These are phyloP conservation scores for Chroicocephalus ridibundus DNA, from an alignment of 2,113 vertebrate genomes.

Conservation along the genomic window DNA sequence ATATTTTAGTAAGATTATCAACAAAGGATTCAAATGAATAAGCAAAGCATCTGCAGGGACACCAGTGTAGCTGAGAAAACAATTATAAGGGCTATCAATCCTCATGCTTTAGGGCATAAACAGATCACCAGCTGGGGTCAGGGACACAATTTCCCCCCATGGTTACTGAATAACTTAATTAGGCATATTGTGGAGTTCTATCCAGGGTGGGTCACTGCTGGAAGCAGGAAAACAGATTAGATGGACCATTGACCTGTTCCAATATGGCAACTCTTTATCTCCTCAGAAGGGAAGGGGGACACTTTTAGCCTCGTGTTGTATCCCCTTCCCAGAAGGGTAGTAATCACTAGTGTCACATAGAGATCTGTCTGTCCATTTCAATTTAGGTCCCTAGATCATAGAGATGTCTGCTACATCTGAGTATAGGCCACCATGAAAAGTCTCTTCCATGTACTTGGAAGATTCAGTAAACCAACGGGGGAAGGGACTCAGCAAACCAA, in stretches of 20 bases:
- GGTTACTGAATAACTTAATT: slow-evolving; percentile 62
- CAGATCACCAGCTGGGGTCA: slow-evolving; percentile 72
- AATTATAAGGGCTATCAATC: slow-evolving; percentile 70
- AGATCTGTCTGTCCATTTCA: neutral
- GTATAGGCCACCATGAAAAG: neutral
- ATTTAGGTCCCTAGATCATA: neutral
- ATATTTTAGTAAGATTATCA: slow-evolving; percentile 47
- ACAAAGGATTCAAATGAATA: slow-evolving; percentile 56
- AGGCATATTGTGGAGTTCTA: slow-evolving; percentile 40
- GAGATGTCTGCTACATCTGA: neutral
- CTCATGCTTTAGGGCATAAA: slow-evolving; percentile 71
- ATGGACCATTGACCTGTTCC: slow-evolving; percentile 54
- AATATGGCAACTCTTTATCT: slow-evolving; percentile 3
- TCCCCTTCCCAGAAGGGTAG: neutral
- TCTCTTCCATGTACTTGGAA: neutral
- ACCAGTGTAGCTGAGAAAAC: slow-evolving; percentile 54
- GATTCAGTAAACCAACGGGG: neutral
- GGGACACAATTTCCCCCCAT: slow-evolving; percentile 44
- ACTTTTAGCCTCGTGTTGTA: neutral
- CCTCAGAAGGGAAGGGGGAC: neutral
- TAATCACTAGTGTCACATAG: neutral
- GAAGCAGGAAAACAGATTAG: slow-evolving; percentile 55
- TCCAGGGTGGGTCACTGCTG: slow-evolving; percentile 34
- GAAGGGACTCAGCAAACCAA: neutral
- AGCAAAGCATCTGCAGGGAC: slow-evolving; percentile 42